These are phyloP conservation scores for Potamilus streckersoni DNA, from an alignment of 1,140 invertebrate genomes.

Conservation along the genomic window DNA sequence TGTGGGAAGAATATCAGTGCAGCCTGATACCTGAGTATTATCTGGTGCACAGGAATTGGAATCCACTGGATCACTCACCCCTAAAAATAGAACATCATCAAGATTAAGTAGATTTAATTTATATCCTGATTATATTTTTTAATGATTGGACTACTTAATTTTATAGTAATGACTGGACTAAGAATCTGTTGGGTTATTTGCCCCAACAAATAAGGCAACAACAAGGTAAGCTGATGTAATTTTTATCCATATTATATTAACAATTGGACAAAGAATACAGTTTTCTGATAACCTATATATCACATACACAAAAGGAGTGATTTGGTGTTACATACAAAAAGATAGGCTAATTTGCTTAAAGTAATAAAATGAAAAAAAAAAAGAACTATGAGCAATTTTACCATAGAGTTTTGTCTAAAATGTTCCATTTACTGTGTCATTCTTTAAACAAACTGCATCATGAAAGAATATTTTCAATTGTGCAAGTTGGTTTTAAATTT, in stretches of 20 bases:
- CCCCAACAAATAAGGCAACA: background rate
- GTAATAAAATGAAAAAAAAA: too few relatives aligned
- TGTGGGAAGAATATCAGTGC: slow-evolving; percentile 7
- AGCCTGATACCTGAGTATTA: slow-evolving; percentile 3
- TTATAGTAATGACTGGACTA: background rate
- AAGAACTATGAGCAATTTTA: too few relatives aligned
- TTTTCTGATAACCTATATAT: background rate
- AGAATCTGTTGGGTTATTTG: background rate
- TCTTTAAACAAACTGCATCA: too few relatives aligned
- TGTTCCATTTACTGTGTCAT: too few relatives aligned
- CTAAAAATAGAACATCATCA: background rate
- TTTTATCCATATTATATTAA: background rate
- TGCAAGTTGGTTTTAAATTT: too few relatives aligned
- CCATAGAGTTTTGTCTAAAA: too few relatives aligned
- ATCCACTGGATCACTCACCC: background rate
- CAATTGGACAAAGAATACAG: background rate
- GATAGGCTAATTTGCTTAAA: too few relatives aligned
- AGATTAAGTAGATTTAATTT: background rate
- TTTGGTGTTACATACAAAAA: background rate
- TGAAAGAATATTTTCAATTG: too few relatives aligned
- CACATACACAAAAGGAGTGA: background rate
- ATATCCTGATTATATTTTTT: background rate
- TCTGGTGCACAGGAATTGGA: background rate
- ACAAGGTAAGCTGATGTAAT: background rate
- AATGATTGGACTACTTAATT: background rate